Evolutionary conservation across 2,888 invertebrate genomes (phyloP).

Genomic region (Amiota mariae): DNA sequence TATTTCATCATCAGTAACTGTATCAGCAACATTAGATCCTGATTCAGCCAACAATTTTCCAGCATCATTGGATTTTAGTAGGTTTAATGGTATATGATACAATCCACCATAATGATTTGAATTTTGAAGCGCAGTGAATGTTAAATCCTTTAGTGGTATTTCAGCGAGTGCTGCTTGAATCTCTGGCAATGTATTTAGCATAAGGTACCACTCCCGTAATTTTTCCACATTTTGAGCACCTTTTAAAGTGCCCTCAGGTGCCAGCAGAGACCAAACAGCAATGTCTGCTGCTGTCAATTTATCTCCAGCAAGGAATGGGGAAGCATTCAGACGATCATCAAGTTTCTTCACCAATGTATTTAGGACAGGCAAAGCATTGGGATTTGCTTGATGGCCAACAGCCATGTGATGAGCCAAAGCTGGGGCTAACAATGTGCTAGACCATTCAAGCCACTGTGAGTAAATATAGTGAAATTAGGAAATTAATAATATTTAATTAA

Average conservation of each 20-base stretch:
- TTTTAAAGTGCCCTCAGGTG: slow-evolving; percentile 79
- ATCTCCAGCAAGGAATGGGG: slow-evolving; percentile 77
- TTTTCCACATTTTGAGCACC: slow-evolving; percentile 76
- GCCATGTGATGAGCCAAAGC: slow-evolving; percentile 75
- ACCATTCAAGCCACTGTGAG: slow-evolving; percentile 80
- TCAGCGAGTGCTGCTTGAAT: slow-evolving; percentile 75
- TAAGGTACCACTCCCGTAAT: slow-evolving; percentile 78
- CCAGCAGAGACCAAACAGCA: slow-evolving; percentile 82
- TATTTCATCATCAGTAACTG: slow-evolving; percentile 77
- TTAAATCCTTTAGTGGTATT: slow-evolving; percentile 67
- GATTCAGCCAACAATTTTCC: slow-evolving; percentile 66
- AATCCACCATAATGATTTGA: slow-evolving; percentile 75
- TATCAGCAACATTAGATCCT: slow-evolving; percentile 74
- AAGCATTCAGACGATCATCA: slow-evolving; percentile 75
- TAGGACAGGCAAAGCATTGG: slow-evolving; percentile 77
- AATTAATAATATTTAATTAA: too few relatives aligned
- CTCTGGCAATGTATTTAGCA: slow-evolving; percentile 76
- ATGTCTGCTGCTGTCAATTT: slow-evolving; percentile 81
- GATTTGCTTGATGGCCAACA: slow-evolving; percentile 75
- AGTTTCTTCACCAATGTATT: slow-evolving; percentile 76
- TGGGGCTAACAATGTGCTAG: slow-evolving; percentile 78
- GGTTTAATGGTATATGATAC: slow-evolving; percentile 71
- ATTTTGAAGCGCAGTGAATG: slow-evolving; percentile 71
- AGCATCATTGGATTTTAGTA: slow-evolving; percentile 65
- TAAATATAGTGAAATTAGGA: too few relatives aligned